A percentile compares a stretch with the other conserved stretches of the same genome.
These are phyloP conservation scores for Pterophyllum scalare DNA, from an alignment of 2,113 vertebrate species.

Conservation along the genomic window DNA sequence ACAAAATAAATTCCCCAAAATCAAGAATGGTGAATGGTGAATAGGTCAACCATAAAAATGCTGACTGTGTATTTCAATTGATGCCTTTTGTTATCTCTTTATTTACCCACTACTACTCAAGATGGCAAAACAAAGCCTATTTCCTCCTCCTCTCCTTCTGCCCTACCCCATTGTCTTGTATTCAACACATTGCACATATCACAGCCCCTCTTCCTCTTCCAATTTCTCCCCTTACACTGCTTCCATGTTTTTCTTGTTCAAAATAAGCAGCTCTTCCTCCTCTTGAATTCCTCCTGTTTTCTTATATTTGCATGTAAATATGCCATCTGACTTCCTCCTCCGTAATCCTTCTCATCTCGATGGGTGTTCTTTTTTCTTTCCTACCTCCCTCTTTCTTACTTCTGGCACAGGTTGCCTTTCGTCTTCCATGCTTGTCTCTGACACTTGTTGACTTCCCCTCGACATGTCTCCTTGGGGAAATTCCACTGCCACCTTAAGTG, in stretches of 20 bases:
- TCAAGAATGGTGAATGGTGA: not conserved
- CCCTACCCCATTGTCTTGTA: not conserved
- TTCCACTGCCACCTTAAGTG: conserved; percentile 21
- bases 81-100: not conserved
- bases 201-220: not conserved
- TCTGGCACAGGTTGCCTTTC: conserved; percentile 4
- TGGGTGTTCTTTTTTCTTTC: not conserved
- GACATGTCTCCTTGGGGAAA: conserved; percentile 39
- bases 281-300: not conserved
- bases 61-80: not conserved
- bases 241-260: not conserved
- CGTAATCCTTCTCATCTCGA: not conserved
- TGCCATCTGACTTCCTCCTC: not conserved
- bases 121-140: not conserved
- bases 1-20: not conserved
- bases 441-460: conserved; percentile 57
- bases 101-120: not conserved
- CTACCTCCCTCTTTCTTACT: not conserved
- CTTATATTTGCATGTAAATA: conserved; percentile 3
- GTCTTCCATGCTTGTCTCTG: conserved; percentile 24
- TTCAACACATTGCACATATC: not conserved
- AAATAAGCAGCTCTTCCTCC: not conserved
- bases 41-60: not conserved
- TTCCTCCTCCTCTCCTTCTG: not conserved
- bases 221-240: not conserved